Evolutionary conservation across 2,888 invertebrate genomes (phyloP).

Genomic region (Spodoptera exigua): DNA sequence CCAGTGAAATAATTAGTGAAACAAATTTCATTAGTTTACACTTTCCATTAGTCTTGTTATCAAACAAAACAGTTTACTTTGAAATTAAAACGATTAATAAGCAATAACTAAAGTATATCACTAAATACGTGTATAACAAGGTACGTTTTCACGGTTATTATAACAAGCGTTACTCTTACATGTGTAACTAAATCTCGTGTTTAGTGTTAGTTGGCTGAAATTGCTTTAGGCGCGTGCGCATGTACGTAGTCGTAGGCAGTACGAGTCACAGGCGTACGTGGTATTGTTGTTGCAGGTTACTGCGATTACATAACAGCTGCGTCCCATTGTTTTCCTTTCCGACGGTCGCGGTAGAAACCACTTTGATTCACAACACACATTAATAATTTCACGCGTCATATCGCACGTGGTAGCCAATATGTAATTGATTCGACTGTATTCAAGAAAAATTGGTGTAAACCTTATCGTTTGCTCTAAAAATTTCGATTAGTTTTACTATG

Average conservation of each 20-base stretch:
- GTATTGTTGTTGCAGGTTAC: slow-evolving; percentile 62
- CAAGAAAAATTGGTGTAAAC: no score
- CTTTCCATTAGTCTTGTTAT: no score
- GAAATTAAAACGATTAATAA: neutral
- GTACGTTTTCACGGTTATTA: slow-evolving; percentile 20
- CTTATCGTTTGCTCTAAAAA: neutral
- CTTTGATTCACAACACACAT: slow-evolving; percentile 30
- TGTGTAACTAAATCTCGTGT: slow-evolving; percentile 31
- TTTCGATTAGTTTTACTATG: no score
- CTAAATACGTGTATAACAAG: slow-evolving; percentile 1
- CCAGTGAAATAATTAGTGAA: no score
- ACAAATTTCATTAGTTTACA: no score
- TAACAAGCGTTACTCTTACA: slow-evolving; percentile 11
- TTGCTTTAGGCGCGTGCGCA: slow-evolving; percentile 21
- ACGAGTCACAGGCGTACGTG: slow-evolving; percentile 6
- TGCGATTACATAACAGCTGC: slow-evolving; percentile 65
- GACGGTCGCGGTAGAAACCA: slow-evolving; percentile 24
- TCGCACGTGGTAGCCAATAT: neutral
- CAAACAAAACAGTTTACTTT: neutral
- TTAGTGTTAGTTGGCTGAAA: slow-evolving; percentile 35
- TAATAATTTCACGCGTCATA: slow-evolving; percentile 8
- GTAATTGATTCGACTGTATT: no score
- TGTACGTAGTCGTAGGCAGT: neutral
- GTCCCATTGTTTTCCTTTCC: slow-evolving; percentile 64
- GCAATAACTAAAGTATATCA: neutral